Evolutionary conservation across 2,888 invertebrate species (phyloP).

Genomic region (Thera britannica): DNA sequence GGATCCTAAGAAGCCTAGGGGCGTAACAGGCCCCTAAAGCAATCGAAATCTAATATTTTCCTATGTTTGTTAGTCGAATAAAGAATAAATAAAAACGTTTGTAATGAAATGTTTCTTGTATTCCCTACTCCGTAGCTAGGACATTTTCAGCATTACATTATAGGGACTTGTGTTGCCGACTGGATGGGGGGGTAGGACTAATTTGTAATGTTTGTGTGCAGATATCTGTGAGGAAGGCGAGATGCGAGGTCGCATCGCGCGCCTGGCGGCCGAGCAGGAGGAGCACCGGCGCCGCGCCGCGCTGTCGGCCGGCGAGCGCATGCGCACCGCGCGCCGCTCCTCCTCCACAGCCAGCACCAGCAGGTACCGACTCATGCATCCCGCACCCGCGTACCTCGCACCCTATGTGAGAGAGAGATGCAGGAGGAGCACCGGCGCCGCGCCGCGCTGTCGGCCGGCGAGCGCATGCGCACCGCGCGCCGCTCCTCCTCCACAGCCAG

Average conservation of each 20-base stretch:
- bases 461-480: constrained; percentile 74
- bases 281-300: constrained; percentile 85
- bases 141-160: too few relatives aligned
- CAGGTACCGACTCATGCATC: constrained; percentile 52
- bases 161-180: too few relatives aligned
- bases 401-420: too few relatives aligned
- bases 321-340: constrained; percentile 76
- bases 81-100: too few relatives aligned
- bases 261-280: constrained; percentile 95
- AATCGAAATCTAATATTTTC: too few relatives aligned
- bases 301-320: constrained; percentile 70
- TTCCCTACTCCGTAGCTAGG: too few relatives aligned
- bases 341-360: constrained; percentile 83
- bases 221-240: constrained; percentile 99
- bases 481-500: constrained; percentile 84
- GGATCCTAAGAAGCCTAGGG: too few relatives aligned
- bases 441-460: constrained; percentile 76
- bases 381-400: too few relatives aligned
- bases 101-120: too few relatives aligned
- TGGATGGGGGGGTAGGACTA: too few relatives aligned
- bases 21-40: too few relatives aligned
- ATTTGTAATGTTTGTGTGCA: constrained; percentile 55
- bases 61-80: too few relatives aligned
- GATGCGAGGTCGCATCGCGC: constrained; percentile 94
- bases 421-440: constrained; percentile 73